Evolutionary conservation across 2,113 vertebrate species (phyloP), one percentile per base, ranked within the genome.

Genomic region (Deroptyus accipitrinus): DNA sequence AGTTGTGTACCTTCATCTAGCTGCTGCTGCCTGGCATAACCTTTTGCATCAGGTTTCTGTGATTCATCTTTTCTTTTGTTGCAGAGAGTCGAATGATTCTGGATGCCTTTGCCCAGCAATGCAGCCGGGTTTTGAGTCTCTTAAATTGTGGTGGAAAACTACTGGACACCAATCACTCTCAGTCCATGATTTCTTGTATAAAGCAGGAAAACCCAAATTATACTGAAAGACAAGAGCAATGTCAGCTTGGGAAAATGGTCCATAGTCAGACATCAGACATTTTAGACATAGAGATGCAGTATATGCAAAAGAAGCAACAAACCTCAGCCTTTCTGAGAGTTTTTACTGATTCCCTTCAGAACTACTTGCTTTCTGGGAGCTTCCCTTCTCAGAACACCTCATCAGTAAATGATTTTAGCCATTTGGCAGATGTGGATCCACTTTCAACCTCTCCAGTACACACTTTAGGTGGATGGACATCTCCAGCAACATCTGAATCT

Each of bases 81-180:
- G 49, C 97, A 99, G 99, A 99, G 97, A 99, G 99, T 94, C 99
- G 99, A 30, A 98, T 99, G 98, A 99, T 99, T 96, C 96, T 99
- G 97, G 99, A 99, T 95, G 99, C 99, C 96, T 99, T 99, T 95
- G 99, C 99, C 73, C 99, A 99, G 92, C 99, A 99, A 61, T 99
- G 99, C 97, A 99, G 99, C 96, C 98, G 99, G n/a, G 99, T 99
- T 81, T 98, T 99, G 92, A 99, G 98, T 95, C 99, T 99, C 77
- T 98, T 99, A 94, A 99, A 99, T 97, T 98, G 97, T 94, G 99
- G 99, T 69, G 99, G 99, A 73, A 99, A 99, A 83, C 98, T 99
- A 67, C 98, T 99, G 98, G 99, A 99, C 95, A 98, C 98, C 94
- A 98, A 79, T 74, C 98, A 97, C 66, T 95, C 99, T 68, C 98